Evolutionary conservation across 2,113 vertebrate genomes (phyloP).

Genomic region (Typhlomys cinereus): DNA sequence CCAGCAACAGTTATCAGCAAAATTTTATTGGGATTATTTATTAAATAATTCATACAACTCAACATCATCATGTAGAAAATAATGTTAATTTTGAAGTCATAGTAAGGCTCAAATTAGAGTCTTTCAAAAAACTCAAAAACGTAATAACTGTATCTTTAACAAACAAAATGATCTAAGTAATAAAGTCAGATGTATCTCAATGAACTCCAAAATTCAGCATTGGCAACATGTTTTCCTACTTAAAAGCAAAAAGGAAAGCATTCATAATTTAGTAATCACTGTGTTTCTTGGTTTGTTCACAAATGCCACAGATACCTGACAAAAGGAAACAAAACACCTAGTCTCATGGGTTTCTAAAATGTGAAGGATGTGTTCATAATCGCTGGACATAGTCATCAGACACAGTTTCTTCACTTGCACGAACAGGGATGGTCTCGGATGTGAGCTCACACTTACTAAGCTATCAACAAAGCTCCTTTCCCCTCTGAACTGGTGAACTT

Average conservation of each 20-base stretch:
- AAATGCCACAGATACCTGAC: conserved; percentile 69
- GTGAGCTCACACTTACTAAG: conserved; percentile 62
- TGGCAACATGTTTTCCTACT: conserved; percentile 72
- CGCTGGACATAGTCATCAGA: conserved; percentile 53
- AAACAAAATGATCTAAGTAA: conserved; percentile 50
- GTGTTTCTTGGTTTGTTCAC: conserved; percentile 64
- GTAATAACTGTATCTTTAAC: conserved; percentile 64
- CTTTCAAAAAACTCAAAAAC: conserved; percentile 40
- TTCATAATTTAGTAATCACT: conserved; percentile 36
- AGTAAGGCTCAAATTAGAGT: conserved; percentile 45
- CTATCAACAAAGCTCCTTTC: background rate
- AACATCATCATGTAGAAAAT: conserved; percentile 72
- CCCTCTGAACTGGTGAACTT: background rate
- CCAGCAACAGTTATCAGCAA: conserved; percentile 76
- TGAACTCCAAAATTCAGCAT: conserved; percentile 76
- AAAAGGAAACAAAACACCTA: conserved; percentile 69
- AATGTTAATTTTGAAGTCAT: conserved; percentile 36
- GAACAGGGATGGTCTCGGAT: conserved; percentile 58
- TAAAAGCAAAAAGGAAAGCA: conserved; percentile 63
- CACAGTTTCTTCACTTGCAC: conserved; percentile 57
- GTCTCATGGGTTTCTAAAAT: conserved; percentile 69
- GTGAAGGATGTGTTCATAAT: conserved; percentile 37
- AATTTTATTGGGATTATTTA: conserved; percentile 81
- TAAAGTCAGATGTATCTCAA: conserved; percentile 75
- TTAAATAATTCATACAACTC: conserved; percentile 75